Evolutionary conservation across 2,888 invertebrate species (phyloP), one percentile per base, ranked within the genome.

Genomic region (Euzetes globulus): DNA sequence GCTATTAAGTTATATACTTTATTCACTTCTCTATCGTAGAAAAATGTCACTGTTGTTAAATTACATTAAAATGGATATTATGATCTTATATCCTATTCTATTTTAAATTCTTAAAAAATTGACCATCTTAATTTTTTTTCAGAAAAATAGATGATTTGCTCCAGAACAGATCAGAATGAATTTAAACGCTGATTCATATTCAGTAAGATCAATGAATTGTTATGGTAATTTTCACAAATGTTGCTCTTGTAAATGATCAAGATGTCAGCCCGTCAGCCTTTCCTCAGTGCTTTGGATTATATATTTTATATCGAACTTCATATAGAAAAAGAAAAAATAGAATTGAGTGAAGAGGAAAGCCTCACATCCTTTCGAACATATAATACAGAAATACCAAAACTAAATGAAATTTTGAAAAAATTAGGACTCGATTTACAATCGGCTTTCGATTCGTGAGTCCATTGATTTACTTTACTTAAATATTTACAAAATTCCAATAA

Each of bases 301-400:
- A 73, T 76, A 13, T 78, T 78, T 71, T 78, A 78, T 58, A 55
- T 78, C 13, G 63, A 76, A 25, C 74, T 76, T 17, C 78, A 78
- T 41, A 73, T 77, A 27, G 76, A 76, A 29, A 65, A 71, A 41
- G 78, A 78, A 50, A 71, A 76, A 41, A 1, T 29, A 0, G 74
- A 74, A 29, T 45, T 15, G n/a, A 45, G 7, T 70, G 70, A 70
- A 37, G 45, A 70, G 7, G 45, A 45, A 15, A 47, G 47, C 25
- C 45, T 13, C 2, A 22, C 17, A 25, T 45, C 45, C 13, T 70
- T 70, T 9, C 22, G 27, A 1, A 3, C 11, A 47, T 47, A 47
- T 70, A 47, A 70, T 41, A 60, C 76, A n/a, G 77, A 77, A 9
- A 72, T 76, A 13, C 78, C 78, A 1, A 75, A 77, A 50, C 60